These are phyloP conservation scores for Mus pahari DNA, from an alignment of 2,113 vertebrate genomes.

Conservation along the genomic window DNA sequence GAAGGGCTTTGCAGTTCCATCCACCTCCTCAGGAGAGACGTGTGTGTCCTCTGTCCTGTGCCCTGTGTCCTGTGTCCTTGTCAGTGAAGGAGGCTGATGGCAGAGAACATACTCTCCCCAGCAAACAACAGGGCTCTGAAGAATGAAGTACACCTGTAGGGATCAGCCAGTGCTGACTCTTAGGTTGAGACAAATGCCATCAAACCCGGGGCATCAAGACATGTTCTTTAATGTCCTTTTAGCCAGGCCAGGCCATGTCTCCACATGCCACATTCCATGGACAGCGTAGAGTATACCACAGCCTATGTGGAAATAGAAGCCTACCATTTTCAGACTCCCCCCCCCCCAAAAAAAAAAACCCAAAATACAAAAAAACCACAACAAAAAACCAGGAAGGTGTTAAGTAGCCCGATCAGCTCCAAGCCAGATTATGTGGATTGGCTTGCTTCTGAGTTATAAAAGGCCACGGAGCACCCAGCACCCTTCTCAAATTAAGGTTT, in stretches of 20 bases:
- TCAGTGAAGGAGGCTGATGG: not conserved
- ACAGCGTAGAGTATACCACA: not conserved
- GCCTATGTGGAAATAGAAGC: constrained; percentile 42
- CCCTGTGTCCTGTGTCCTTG: not conserved
- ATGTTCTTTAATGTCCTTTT: constrained; percentile 29
- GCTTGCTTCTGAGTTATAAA: constrained; percentile 56
- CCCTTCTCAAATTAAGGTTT: constrained; percentile 66
- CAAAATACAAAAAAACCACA: too few species aligned
- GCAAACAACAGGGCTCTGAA: not conserved
- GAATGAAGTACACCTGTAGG: constrained; percentile 30
- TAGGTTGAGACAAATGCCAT: constrained; percentile 65
- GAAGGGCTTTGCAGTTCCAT: not conserved
- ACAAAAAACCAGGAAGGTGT: constrained; percentile 33
- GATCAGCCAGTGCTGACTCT: constrained; percentile 13
- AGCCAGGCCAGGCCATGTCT: constrained; percentile 24
- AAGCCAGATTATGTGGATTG: constrained; percentile 23
- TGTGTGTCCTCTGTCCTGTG: not conserved
- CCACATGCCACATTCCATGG: not conserved
- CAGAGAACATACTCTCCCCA: not conserved
- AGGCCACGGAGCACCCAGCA: constrained; percentile 45
- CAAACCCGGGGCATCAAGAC: not conserved
- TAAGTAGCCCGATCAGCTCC: constrained; percentile 23
- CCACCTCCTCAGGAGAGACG: not conserved
- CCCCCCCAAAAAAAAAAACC: too few species aligned
- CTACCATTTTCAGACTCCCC: not conserved